Percentiles rank a stretch among this genome's conserved stretches.
Evolutionary conservation across 2,797 vertebrate genomes (phyloP).

Genomic region (Mormyrops attenuatus): DNA sequence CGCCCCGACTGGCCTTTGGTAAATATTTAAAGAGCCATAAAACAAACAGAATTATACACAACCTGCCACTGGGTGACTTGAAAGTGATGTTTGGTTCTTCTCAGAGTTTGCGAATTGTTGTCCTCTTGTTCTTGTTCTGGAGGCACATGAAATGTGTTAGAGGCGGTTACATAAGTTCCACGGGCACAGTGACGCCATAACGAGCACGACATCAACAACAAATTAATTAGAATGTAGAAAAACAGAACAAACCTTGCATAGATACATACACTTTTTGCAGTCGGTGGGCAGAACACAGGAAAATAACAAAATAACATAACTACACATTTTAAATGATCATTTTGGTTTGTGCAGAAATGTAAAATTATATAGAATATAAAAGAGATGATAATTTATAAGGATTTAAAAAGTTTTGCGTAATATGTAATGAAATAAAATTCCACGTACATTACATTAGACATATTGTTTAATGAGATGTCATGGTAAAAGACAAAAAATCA

Average conservation of each 20-base stretch:
- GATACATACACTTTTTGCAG: neutral
- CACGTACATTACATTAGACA: neutral
- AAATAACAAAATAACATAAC: neutral
- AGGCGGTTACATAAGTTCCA: neutral
- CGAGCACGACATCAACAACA: neutral
- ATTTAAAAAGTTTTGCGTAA: neutral
- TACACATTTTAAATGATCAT: neutral
- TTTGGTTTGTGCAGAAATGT: neutral
- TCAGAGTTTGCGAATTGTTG: neutral
- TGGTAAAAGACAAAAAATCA: neutral
- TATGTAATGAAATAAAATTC: neutral
- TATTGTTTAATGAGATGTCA: neutral
- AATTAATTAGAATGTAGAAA: neutral
- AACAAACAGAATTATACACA: slow-evolving; percentile 10
- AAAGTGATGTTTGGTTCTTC: neutral
- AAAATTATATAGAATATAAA: neutral
- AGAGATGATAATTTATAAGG: neutral
- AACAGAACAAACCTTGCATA: neutral
- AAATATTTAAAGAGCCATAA: neutral
- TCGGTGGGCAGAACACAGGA: neutral
- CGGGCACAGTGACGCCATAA: neutral
- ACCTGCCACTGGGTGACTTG: neutral
- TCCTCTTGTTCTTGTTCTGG: neutral
- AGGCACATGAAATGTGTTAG: neutral
- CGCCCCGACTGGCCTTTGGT: neutral